These are phyloP conservation scores for Clivina fossor DNA, from an alignment of 2,888 invertebrate genomes.

Conservation along the genomic window DNA sequence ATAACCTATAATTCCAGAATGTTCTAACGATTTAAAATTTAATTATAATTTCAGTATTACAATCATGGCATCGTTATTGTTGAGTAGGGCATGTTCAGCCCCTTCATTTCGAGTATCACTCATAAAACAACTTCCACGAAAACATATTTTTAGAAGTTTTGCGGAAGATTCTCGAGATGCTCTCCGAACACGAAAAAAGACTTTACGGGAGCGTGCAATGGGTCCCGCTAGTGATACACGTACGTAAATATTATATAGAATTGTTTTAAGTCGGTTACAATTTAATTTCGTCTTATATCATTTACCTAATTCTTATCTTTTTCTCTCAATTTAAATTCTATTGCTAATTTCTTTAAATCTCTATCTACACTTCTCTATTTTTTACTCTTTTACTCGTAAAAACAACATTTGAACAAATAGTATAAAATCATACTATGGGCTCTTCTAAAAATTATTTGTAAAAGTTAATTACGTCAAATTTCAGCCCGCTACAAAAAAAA, in stretches of 20 bases:
- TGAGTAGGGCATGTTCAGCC: slow-evolving; percentile 37
- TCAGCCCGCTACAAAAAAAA: too few species aligned
- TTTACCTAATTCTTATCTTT: too few species aligned
- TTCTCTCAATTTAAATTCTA: too few species aligned
- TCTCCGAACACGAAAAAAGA: slow-evolving; percentile 52
- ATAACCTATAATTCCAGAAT: slow-evolving; percentile 35
- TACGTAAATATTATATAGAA: slow-evolving; percentile 48
- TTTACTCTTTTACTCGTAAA: too few species aligned
- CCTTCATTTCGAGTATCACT: slow-evolving; percentile 54
- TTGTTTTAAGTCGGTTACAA: slow-evolving; percentile 16
- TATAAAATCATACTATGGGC: too few species aligned
- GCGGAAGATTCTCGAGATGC: slow-evolving; percentile 57
- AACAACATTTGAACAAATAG: too few species aligned
- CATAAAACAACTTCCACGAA: slow-evolving; percentile 55
- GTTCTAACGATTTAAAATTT: slow-evolving; percentile 9
- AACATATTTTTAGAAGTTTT: slow-evolving; percentile 59
- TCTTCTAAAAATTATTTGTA: too few species aligned
- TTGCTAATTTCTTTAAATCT: too few species aligned
- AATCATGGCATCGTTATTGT: slow-evolving; percentile 24
- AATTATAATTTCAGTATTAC: background rate
- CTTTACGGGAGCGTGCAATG: slow-evolving; percentile 72
- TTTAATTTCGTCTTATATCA: too few species aligned
- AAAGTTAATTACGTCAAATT: too few species aligned
- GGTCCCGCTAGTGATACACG: slow-evolving; percentile 78
- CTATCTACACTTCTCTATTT: too few species aligned